Base-by-base conservation (phyloP, 2,113 vertebrate species). In the Forbesichthys agassizii region DNA sequence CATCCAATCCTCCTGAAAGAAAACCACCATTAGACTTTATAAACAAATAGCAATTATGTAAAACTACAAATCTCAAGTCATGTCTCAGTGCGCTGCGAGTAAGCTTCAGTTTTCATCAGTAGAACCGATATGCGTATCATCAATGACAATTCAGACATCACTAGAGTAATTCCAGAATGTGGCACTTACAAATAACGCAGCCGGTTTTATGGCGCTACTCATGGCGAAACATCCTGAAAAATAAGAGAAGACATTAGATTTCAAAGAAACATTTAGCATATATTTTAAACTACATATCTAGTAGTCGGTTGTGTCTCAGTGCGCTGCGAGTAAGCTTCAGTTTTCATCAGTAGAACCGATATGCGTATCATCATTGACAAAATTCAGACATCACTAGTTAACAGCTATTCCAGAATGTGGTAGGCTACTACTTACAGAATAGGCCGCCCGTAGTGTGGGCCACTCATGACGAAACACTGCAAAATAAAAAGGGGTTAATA, bases 271-370 rank as follows among this genome's bases (percentile, higher is more conserved):
- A 11, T 0, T 11, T 9, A 7, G 48, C 16, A 10, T 20, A n/a
- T 20, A 13, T 20, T 1, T 2, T 33, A 1, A 64, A 48, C 62
- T 8, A 18, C 5, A 16, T 11, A 47, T 27, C 18, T 20, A 12
- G 42, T 13, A 13, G 20, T 27, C 9, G 27, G 27, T 1, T n/a
- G 11, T 36, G 58, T 52, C 48, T 70, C 68, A 61, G 68, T 64
- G 61, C 69, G 56, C 69, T 72, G 69, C 56, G 69, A 72, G 63
- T 51, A 65, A 55, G 54, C 69, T 33, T 64, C 69, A 72, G 48
- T 20, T 27, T 55, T 36, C 3, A 20, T 64, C 61, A 72, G 69
- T 69, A 16, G 54, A 71, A 56, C 55, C 69, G 46, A 56, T 52
- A 51, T 59, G 16, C 11, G 61, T 48, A 18, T 59, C 69, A 65